These are phyloP conservation scores for Acanthoscelides obtectus DNA, from an alignment of 2,888 invertebrate species.

Conservation along the genomic window DNA sequence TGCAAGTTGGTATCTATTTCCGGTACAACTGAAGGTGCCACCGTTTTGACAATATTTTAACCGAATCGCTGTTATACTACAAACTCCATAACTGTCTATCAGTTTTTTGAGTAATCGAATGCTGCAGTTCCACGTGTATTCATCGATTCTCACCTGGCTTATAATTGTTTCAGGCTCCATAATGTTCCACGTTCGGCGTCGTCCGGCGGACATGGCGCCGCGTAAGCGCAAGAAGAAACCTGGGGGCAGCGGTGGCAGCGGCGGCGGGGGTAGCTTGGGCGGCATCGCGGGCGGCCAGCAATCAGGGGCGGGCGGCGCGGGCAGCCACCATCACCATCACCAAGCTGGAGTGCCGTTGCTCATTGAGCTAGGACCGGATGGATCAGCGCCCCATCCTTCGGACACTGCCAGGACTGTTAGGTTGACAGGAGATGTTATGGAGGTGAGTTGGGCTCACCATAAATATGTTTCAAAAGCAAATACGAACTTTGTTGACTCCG, in stretches of 20 bases:
- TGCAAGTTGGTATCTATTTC: too few species aligned
- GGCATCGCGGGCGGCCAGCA: constrained; percentile 51
- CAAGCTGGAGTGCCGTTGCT: constrained; percentile 64
- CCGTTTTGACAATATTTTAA: too few species aligned
- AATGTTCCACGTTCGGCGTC: constrained; percentile 93
- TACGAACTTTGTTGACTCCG: too few species aligned
- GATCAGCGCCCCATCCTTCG: constrained; percentile 57
- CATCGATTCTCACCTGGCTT: too few species aligned
- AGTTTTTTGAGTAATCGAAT: too few species aligned
- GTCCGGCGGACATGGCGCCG: constrained; percentile 86
- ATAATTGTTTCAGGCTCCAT: constrained; percentile 71
- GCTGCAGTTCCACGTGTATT: too few species aligned
- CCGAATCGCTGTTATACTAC: too few species aligned
- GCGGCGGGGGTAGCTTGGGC: constrained; percentile 55
- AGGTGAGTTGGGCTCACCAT: too few species aligned
- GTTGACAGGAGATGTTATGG: constrained; percentile 60
- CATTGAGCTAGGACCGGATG: constrained; percentile 78
- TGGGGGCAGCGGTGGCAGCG: constrained; percentile 48
- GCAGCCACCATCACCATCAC: constrained; percentile 53
- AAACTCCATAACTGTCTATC: too few species aligned
- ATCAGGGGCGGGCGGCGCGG: constrained; percentile 36
- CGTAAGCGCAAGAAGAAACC: constrained; percentile 82
- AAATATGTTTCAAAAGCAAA: too few species aligned
- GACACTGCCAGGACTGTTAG: constrained; percentile 61
- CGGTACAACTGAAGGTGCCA: too few species aligned